Percentiles rank a stretch among this genome's conserved stretches.
These are phyloP conservation scores for Nasonovia ribisnigri DNA, from an alignment of 2,888 invertebrate genomes.

Conservation along the genomic window DNA sequence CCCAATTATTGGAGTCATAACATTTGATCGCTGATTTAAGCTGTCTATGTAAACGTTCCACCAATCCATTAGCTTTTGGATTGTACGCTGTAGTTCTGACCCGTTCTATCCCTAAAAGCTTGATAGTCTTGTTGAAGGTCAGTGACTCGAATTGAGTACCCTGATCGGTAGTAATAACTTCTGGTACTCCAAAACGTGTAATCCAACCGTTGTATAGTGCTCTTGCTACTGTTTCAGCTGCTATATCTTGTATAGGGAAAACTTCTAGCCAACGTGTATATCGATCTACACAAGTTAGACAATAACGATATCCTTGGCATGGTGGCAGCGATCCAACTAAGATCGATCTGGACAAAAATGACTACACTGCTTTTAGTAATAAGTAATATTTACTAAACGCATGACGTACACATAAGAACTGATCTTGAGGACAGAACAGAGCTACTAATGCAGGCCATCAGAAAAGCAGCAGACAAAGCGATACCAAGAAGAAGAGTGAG, in stretches of 20 bases:
- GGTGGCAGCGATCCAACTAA: not conserved
- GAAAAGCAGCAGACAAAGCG: no score
- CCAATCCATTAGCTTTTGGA: not conserved
- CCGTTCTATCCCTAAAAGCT: not conserved
- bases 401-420: no score
- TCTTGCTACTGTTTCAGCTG: slow-evolving; percentile 20
- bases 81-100: not conserved
- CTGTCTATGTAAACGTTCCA: not conserved
- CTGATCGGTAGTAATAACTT: not conserved
- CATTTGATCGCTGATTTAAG: not conserved
- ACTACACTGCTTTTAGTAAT: no score
- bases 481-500: no score
- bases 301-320: slow-evolving; percentile 39
- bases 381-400: no score
- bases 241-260: not conserved
- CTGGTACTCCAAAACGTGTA: slow-evolving; percentile 4
- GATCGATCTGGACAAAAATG: no score
- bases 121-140: not conserved
- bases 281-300: slow-evolving; percentile 20
- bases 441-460: no score
- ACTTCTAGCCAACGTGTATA: slow-evolving; percentile 7
- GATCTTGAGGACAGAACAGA: no score
- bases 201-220: not conserved
- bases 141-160: slow-evolving; percentile 34
- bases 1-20: not conserved